Base-by-base conservation (phyloP, 30 jellyfish, hydroid and myxozoan genomes). In the Aurelia aurita complex sp. Pacific region DNA sequence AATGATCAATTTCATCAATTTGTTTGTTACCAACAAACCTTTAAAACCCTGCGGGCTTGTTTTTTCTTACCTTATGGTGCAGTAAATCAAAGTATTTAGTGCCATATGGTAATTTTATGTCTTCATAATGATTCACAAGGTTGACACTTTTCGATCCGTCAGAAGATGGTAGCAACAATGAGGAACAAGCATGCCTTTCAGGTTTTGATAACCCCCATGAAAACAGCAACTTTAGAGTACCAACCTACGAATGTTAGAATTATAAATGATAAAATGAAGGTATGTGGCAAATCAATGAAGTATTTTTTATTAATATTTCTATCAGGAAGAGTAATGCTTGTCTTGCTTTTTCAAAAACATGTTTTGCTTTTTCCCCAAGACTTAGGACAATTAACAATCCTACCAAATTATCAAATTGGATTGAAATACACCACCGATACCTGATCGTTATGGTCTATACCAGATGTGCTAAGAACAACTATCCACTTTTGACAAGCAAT, bases 161-260 rank as follows among this genome's bases (percentile, higher is more conserved):
- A 43, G 72, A 59, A 2, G 71, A 8, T 29, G 64, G 69, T 42
- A 33, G 54, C 14, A 32, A 17, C 5, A 67, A 42, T 8, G 61
- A 8, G 50, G 67, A 43, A 40, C 76, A 65, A 0, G 80, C 72
- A 15, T 59, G 42, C 16, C 7, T 62, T 7, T 69, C 66, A 23
- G 90, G 82, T 2, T 23, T 17, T 15, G 64, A 34, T n/a, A 18
- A 3, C 3, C 90, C 77, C 90, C 90, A 81, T 29, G 83, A 69
- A 32, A 51, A 81, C 23, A 81, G 68, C 42, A 81, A 4, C 53
- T 67, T 69, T 1, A 17, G 23, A 5, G 73, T 36, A 40, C 90
- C 83, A 67, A 67, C 67, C 90, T 81, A n/a, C 23, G 35, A 67
- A 3, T 50, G 17, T 5, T 17, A 36, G 10, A 34, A 69, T 16